A percentile compares a stretch with the other conserved stretches of the same genome.
Evolutionary conservation across 2,797 vertebrate genomes (phyloP).

Genomic region (Labroides dimidiatus): DNA sequence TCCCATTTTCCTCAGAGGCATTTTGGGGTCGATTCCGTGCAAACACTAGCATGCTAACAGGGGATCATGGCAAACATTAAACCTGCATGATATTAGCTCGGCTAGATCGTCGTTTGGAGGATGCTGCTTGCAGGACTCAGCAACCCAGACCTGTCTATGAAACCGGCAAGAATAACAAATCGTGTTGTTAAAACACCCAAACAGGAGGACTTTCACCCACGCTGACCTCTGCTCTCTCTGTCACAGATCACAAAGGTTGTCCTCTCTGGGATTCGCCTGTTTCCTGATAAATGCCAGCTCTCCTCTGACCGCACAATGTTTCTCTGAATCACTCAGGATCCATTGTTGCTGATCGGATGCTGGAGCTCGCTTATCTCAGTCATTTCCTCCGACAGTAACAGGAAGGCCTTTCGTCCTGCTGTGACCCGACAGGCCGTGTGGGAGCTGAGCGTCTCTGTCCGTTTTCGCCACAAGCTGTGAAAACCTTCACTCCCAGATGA

Average conservation of each 20-base stretch:
- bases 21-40: too few relatives aligned
- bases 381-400: conserved; percentile 70
- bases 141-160: too few relatives aligned
- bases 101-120: too few relatives aligned
- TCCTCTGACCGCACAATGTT: neutral
- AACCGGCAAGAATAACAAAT: too few relatives aligned
- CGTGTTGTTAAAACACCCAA: neutral
- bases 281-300: conserved; percentile 28
- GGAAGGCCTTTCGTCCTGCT: conserved; percentile 63
- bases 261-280: conserved; percentile 9
- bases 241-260: conserved; percentile 12
- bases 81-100: too few relatives aligned
- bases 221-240: neutral
- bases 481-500: conserved; percentile 17
- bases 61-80: too few relatives aligned
- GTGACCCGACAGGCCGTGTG: conserved; percentile 45
- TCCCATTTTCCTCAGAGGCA: too few relatives aligned
- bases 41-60: too few relatives aligned
- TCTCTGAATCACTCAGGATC: conserved; percentile 22
- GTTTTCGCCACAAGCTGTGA: conserved; percentile 3
- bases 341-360: conserved; percentile 44
- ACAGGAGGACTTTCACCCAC: neutral
- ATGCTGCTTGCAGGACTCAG: too few relatives aligned
- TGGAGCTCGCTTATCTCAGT: conserved; percentile 33
- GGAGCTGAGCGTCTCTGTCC: conserved; percentile 38